Percentiles rank a stretch among this genome's conserved stretches.
Evolutionary conservation across 2,797 vertebrate species (phyloP).

Genomic region (Acrocephalus scirpaceus): DNA sequence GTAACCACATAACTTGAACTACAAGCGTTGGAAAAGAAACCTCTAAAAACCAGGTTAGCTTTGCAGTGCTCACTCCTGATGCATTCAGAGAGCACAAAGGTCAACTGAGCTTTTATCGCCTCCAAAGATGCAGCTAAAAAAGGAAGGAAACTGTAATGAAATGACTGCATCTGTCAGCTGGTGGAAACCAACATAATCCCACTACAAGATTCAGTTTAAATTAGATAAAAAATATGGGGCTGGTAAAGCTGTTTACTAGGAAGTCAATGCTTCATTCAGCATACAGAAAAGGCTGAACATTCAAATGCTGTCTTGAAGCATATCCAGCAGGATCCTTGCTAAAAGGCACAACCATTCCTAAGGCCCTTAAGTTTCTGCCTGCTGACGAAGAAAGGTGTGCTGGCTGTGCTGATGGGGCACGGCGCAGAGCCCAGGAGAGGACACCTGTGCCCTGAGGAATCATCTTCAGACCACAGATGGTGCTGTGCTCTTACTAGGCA

Average conservation of each 20-base stretch:
- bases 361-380: neutral
- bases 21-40: conserved; percentile 45
- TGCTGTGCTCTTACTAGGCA: neutral
- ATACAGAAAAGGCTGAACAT: neutral
- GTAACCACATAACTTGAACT: conserved; percentile 58
- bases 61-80: conserved; percentile 56
- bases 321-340: neutral
- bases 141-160: conserved; percentile 56
- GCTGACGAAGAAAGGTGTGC: neutral
- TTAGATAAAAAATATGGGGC: conserved; percentile 29
- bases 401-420: neutral
- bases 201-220: conserved; percentile 50
- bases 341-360: neutral
- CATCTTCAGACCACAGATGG: neutral
- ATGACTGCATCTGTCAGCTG: conserved; percentile 46
- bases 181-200: conserved; percentile 51
- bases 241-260: neutral
- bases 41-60: conserved; percentile 60
- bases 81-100: conserved; percentile 55
- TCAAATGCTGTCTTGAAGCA: neutral
- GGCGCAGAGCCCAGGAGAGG: neutral
- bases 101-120: conserved; percentile 55
- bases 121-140: conserved; percentile 56
- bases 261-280: neutral
- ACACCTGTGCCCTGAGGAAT: neutral